Base-by-base conservation (phyloP, 2,888 invertebrate genomes). In the Oscheius sp. region DNA sequence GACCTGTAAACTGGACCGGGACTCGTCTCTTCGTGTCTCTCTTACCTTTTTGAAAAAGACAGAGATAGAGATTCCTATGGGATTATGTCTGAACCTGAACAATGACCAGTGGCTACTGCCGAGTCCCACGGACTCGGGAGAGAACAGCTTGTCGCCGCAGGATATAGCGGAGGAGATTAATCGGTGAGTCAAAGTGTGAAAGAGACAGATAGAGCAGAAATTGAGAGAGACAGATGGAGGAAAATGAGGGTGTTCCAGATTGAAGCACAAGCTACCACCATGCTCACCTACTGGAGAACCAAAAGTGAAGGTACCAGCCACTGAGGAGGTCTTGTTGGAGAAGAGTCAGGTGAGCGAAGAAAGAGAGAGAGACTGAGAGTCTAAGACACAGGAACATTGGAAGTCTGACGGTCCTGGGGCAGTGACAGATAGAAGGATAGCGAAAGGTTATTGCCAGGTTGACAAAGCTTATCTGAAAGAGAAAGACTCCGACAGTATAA, bases 61-160 rank as follows among this genome's bases (percentile, higher is more conserved):
- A 3, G 48, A 21, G 7, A 59, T 59, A 29, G 13, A 29, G 2
- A 33, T 70, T 33, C 70, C 70, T 13, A 10, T 59, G 11, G 70
- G 70, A 29, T 59, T 48, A 29, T 70, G 70, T 58, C 33, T 58
- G 42, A 55, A 68, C 3, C 21, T 70, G 3, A 70, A 58, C 37
- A 70, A 42, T 21, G 70, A 70, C 33, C 70, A 42, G 10, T 70
- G 70, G 70, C 70, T 70, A 2, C 42, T 70, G 32, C 70, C 70
- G 5, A 70, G 70, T 29, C 70, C 70, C 2, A 59, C 50, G 32
- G 70, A 59, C n/a, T 32, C 65, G 3, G 57, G 57, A 5, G 70
- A 68, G 35, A 53, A 68, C 2, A 35, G 42, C 21, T 2, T 63
- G 21, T 48, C 47, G 11, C 32, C 63, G 7, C 47, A 48, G 13